Evolutionary conservation across 2,113 vertebrate species (phyloP).

Genomic region (Heptranchias perlo): DNA sequence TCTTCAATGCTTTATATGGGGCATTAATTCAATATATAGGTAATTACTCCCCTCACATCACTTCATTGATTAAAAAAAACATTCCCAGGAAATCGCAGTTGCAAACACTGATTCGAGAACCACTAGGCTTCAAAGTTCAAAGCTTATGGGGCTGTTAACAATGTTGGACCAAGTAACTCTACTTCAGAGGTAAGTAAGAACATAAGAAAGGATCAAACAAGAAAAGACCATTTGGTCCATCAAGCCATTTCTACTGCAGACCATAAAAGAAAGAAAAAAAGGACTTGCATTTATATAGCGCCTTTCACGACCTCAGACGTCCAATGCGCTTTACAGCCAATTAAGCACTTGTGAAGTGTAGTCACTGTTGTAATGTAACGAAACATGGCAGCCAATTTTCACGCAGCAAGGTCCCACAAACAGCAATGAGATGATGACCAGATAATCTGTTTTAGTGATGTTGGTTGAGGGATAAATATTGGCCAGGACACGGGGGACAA

Average conservation of each 20-base stretch:
- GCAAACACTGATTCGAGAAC: neutral
- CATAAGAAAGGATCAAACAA: neutral
- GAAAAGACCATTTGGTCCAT: neutral
- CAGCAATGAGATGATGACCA: neutral
- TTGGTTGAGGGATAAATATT: neutral
- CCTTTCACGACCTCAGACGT: too few relatives aligned
- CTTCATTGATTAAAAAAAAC: neutral
- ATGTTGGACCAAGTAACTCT: neutral
- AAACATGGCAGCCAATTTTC: neutral
- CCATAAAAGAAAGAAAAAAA: neutral
- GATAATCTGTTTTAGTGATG: neutral
- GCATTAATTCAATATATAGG: neutral
- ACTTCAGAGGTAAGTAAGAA: neutral
- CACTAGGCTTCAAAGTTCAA: neutral
- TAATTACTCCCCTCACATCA: neutral
- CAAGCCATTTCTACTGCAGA: neutral
- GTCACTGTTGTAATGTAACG: neutral
- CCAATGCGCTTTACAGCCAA: neutral
- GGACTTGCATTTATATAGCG: too few relatives aligned
- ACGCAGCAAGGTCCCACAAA: neutral
- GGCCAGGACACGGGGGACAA: neutral
- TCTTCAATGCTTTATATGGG: neutral
- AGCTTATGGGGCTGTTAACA: neutral
- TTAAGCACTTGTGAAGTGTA: neutral
- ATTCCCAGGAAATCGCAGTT: neutral